phyloP scores from a whole-genome alignment of 2,797 vertebrate genomes.

The Pangasius macronema region DNA sequence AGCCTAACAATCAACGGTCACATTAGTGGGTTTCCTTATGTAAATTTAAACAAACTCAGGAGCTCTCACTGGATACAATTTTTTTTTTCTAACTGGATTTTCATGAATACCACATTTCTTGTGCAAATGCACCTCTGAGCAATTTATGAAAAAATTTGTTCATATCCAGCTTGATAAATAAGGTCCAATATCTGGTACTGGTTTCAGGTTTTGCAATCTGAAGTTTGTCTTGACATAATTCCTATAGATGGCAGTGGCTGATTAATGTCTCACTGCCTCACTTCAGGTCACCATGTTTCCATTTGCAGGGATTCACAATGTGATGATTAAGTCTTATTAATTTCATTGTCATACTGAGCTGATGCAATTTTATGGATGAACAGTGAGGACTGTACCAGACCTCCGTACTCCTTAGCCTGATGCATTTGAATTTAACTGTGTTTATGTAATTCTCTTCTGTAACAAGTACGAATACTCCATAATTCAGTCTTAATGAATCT shows the following conservation, averaged over 20 bases:
- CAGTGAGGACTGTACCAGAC: conserved; percentile 48
- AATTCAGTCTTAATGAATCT: conserved; percentile 22
- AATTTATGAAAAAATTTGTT: neutral
- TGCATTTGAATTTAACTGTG: conserved; percentile 29
- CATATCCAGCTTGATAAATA: neutral
- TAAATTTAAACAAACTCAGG: neutral
- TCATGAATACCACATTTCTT: neutral
- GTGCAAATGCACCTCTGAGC: too few relatives aligned
- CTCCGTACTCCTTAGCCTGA: conserved; percentile 20
- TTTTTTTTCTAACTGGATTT: neutral
- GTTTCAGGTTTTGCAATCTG: neutral
- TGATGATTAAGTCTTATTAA: conserved; percentile 71
- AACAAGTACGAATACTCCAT: conserved; percentile 12
- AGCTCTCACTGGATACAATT: neutral
- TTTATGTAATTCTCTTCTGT: conserved; percentile 17
- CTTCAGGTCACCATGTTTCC: conserved; percentile 48
- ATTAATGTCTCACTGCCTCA: conserved; percentile 46
- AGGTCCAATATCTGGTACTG: neutral
- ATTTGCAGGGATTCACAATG: conserved; percentile 58
- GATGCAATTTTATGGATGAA: conserved; percentile 63
- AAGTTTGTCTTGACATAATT: neutral
- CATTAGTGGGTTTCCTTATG: neutral
- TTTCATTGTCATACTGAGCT: conserved; percentile 64
- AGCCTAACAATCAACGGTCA: neutral
- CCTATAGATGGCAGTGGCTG: neutral